Evolutionary conservation across 2,113 vertebrate species (phyloP), one percentile per base, ranked within the genome.

Genomic region (Nasalis larvatus): DNA sequence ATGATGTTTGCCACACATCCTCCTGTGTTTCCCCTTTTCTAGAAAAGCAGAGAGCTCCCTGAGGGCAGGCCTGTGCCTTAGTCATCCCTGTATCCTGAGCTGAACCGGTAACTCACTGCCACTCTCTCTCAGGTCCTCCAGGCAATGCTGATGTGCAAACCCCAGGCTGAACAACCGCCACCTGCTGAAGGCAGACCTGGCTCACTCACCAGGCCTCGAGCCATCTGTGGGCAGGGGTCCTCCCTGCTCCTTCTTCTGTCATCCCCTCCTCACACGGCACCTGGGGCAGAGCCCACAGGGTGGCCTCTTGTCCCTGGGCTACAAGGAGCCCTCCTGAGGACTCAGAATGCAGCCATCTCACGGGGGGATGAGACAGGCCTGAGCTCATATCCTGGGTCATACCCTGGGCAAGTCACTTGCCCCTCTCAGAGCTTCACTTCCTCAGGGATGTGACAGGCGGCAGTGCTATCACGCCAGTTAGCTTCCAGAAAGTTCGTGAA

Each of bases 111-210:
- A 27, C 60, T 45, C 8, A 21, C 30, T 18, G 23, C 69, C 14
- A 6, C 25, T 14, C 25, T n/a, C 52, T 40, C 58, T 2, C 8
- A 32, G 81, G 47, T 12, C 63, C 35, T 35, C 13, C 13, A 8
- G 58, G 37, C 2, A 8, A 23, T 6, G 58, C 0, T 2, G n/a
- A 23, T 1, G 8, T n/a, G 9, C 0, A 5, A 32, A 13, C 18
- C 85, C 12, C 56, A 42, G 37, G 37, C 37, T 42, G 21, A 42
- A 16, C 27, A 27, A 12, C 73, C 17, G 27, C 25, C 12, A 30
- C 73, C 25, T 30, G 40, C 25, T 45, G 40, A 74, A 27, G 73
- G 73, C 25, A 27, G 73, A 30, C 73, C 4, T 1, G 1, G 27
- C 74, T 17, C 42, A 30, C 74, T 74, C 32, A 20, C 25, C 7